A percentile compares a stretch with the other conserved stretches of the same genome.
phyloP scores from a whole-genome alignment of 2,888 invertebrate species.

The Watsonalla binaria region DNA sequence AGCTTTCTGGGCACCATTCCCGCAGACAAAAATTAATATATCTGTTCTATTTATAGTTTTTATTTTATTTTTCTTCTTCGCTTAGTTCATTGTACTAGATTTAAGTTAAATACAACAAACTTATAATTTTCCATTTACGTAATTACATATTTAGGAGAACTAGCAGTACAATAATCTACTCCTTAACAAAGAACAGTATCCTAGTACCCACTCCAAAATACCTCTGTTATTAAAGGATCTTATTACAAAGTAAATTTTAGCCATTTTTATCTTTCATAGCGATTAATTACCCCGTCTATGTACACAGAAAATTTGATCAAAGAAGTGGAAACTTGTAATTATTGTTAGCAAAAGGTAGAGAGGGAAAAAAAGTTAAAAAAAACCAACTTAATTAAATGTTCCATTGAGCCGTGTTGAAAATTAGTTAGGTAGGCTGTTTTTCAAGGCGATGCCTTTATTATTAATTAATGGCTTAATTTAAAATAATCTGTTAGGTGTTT shows the following conservation, averaged over 20 bases:
- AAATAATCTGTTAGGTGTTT: slow-evolving; percentile 25
- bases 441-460: slow-evolving; percentile 28
- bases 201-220: not conserved
- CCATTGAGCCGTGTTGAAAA: slow-evolving; percentile 35
- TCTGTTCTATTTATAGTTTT: too few species aligned
- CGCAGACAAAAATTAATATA: too few species aligned
- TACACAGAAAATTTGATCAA: slow-evolving; percentile 42
- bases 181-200: too few species aligned
- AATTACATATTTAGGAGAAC: too few species aligned
- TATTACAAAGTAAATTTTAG: not conserved
- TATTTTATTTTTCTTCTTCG: too few species aligned
- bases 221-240: not conserved
- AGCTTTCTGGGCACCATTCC: too few species aligned
- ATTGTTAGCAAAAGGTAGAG: slow-evolving; percentile 28
- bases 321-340: slow-evolving; percentile 43
- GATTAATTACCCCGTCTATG: slow-evolving; percentile 17
- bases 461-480: slow-evolving; percentile 44
- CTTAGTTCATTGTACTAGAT: too few species aligned
- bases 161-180: too few species aligned
- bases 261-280: slow-evolving; percentile 9
- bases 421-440: slow-evolving; percentile 37
- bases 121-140: too few species aligned
- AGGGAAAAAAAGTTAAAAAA: slow-evolving; percentile 22
- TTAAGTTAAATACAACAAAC: too few species aligned
- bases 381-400: slow-evolving; percentile 43